phyloP scores from a whole-genome alignment of 2,113 vertebrate species.

The Corydoras sp. region DNA sequence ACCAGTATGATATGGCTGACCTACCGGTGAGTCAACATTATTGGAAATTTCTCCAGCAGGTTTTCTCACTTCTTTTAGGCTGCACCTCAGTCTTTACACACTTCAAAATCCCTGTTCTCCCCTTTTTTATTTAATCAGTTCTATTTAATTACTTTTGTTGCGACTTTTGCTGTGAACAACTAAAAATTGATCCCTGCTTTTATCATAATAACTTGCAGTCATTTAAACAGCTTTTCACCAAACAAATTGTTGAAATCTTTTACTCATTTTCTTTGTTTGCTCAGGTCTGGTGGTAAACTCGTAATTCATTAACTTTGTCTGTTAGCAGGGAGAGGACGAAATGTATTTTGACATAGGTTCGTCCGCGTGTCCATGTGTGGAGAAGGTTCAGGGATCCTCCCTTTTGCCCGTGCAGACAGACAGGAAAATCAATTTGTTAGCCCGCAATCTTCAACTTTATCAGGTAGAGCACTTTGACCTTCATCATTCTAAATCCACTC shows the following conservation, averaged over 20 bases:
- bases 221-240: slow-evolving; percentile 21
- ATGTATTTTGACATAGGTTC: slow-evolving; percentile 68
- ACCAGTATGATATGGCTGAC: slow-evolving; percentile 80
- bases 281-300: slow-evolving; percentile 2
- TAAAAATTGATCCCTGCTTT: neutral
- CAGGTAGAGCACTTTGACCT: too few species aligned
- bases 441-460: slow-evolving; percentile 79
- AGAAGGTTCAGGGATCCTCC: slow-evolving; percentile 75
- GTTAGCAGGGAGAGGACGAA: slow-evolving; percentile 69
- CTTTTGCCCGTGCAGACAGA: slow-evolving; percentile 79
- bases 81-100: neutral
- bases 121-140: slow-evolving; percentile 9
- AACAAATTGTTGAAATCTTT: neutral
- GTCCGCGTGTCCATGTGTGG: slow-evolving; percentile 86
- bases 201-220: neutral
- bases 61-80: neutral
- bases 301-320: slow-evolving; percentile 1
- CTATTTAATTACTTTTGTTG: slow-evolving; percentile 18
- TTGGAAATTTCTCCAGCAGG: slow-evolving; percentile 6
- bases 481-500: too few species aligned
- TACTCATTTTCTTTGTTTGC: neutral
- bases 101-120: slow-evolving; percentile 9
- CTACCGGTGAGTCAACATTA: slow-evolving; percentile 75
- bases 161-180: slow-evolving; percentile 2
- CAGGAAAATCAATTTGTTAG: slow-evolving; percentile 78